These are phyloP conservation scores for Anthopleura sola DNA, from an alignment of 64 coral and sea anemone species.

Conservation along the genomic window DNA sequence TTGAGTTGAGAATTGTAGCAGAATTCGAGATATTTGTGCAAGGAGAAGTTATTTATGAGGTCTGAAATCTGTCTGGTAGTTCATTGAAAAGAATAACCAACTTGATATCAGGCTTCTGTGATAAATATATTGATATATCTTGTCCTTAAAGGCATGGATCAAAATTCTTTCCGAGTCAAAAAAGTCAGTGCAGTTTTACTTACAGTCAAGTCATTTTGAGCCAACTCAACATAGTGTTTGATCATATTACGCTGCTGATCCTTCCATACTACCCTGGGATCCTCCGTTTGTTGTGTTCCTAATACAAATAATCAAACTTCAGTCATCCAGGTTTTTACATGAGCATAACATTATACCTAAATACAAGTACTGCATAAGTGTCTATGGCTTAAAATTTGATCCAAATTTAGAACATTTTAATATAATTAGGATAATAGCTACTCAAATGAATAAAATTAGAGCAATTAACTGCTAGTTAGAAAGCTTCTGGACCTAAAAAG, in stretches of 20 bases:
- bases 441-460: neutral
- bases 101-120: neutral
- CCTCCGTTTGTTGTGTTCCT: constrained; percentile 88
- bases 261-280: constrained; percentile 85
- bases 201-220: constrained; percentile 83
- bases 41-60: neutral
- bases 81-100: neutral
- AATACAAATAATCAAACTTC: neutral
- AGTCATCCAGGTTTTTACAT: neutral
- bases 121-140: neutral
- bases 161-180: neutral
- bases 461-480: neutral
- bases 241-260: constrained; percentile 84
- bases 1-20: neutral
- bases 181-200: neutral
- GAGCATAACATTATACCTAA: neutral
- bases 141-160: neutral
- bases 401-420: neutral
- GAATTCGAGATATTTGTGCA: neutral
- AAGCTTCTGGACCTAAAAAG: neutral
- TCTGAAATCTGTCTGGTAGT: neutral
- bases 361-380: neutral
- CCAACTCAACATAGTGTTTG: constrained; percentile 65
- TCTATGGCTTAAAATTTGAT: neutral
- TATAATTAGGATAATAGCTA: constrained; percentile 4